A percentile compares a stretch with the other conserved stretches of the same genome.
These are phyloP conservation scores for Actinostola sp. DNA, from an alignment of 92 coral and sea anemone genomes.

Conservation along the genomic window DNA sequence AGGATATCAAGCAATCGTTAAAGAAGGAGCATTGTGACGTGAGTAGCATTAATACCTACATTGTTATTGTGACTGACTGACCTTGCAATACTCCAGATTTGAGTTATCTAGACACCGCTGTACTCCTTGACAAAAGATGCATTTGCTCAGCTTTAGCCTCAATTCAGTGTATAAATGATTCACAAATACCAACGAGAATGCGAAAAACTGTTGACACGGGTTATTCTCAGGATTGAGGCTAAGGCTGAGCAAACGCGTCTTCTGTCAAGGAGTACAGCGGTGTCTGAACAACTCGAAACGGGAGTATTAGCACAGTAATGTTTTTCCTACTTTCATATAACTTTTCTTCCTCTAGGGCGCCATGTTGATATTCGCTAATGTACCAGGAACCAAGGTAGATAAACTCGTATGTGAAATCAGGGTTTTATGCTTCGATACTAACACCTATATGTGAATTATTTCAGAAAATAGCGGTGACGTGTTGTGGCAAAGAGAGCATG, in stretches of 20 bases:
- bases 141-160: too few relatives aligned
- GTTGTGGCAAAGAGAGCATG: constrained; percentile 66
- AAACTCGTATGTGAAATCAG: too few relatives aligned
- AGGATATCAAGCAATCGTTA: constrained; percentile 93
- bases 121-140: too few relatives aligned
- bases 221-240: too few relatives aligned
- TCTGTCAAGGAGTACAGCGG: neutral
- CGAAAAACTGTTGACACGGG: too few relatives aligned
- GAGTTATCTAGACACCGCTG: too few relatives aligned
- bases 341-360: constrained; percentile 64
- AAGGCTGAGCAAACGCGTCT: too few relatives aligned
- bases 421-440: neutral
- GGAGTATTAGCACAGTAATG: neutral
- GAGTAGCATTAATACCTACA: constrained; percentile 10
- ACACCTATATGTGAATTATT: constrained; percentile 1
- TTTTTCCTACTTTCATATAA: neutral
- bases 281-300: neutral
- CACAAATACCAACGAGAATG: too few relatives aligned
- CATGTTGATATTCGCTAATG: constrained; percentile 88
- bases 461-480: constrained; percentile 70
- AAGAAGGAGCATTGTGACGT: constrained; percentile 96
- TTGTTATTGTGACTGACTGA: too few relatives aligned
- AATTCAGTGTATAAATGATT: too few relatives aligned
- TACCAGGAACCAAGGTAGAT: constrained; percentile 99
- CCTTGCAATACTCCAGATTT: too few relatives aligned